Evolutionary conservation across 2,888 invertebrate genomes (phyloP).

Genomic region (Parnassius orleans): DNA sequence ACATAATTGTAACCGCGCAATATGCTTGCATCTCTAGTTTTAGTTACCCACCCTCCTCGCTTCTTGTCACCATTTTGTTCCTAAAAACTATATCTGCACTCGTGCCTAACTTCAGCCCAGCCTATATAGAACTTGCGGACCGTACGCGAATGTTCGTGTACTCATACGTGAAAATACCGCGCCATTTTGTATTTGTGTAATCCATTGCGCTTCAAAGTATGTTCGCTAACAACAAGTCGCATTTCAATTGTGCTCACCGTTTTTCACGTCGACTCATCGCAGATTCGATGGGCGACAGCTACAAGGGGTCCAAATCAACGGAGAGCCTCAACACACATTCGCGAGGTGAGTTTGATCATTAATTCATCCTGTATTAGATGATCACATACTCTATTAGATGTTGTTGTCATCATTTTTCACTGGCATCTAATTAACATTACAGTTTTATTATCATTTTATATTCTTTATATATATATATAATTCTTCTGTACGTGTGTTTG

Average conservation of each 20-base stretch:
- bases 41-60: too few species aligned
- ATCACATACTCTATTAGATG: constrained; percentile 1
- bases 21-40: too few species aligned
- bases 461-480: too few species aligned
- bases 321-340: constrained; percentile 72
- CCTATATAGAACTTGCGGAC: too few species aligned
- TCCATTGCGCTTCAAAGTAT: constrained; percentile 1
- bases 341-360: constrained; percentile 48
- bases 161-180: not conserved
- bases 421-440: too few species aligned
- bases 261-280: constrained; percentile 33
- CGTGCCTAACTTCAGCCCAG: too few species aligned
- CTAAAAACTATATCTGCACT: too few species aligned
- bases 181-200: not conserved
- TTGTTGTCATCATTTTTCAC: constrained; percentile 2
- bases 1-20: too few species aligned
- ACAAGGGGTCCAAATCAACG: constrained; percentile 68
- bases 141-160: not conserved
- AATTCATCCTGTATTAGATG: too few species aligned
- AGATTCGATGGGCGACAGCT: constrained; percentile 72
- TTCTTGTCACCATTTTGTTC: too few species aligned
- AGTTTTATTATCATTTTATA: too few species aligned
- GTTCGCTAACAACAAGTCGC: constrained; percentile 10
- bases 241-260: constrained; percentile 13
- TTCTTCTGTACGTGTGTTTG: too few species aligned